Percentiles rank a stretch among this genome's conserved stretches.
Evolutionary conservation across 2,888 invertebrate species (phyloP).

Genomic region (Heteromurus nitidus): DNA sequence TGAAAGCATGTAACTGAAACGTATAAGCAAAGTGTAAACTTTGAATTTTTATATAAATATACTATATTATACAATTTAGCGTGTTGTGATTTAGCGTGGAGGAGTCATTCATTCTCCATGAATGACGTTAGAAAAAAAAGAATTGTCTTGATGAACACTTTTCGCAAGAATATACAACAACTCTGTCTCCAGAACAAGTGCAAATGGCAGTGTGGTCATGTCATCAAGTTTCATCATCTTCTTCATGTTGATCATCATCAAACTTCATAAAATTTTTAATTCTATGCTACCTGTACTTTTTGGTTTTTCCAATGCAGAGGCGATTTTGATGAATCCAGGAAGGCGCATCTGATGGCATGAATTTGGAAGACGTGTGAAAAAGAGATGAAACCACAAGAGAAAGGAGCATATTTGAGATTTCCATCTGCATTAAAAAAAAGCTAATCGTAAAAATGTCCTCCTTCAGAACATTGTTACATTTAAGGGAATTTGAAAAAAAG

Average conservation of each 20-base stretch:
- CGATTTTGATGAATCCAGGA: slow-evolving; percentile 72
- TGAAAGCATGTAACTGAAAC: slow-evolving; percentile 14
- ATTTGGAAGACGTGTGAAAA: slow-evolving; percentile 57
- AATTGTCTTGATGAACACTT: too few relatives aligned
- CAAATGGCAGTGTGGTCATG: background rate
- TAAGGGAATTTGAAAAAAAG: slow-evolving; percentile 35
- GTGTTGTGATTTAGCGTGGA: slow-evolving; percentile 29
- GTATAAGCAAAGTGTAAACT: background rate
- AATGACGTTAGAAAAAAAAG: background rate
- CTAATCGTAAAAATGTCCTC: slow-evolving; percentile 29
- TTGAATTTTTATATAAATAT: slow-evolving; percentile 12
- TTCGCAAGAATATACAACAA: too few relatives aligned
- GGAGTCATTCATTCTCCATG: slow-evolving; percentile 12
- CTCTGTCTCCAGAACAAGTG: too few relatives aligned
- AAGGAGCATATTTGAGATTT: slow-evolving; percentile 64
- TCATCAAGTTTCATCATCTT: background rate
- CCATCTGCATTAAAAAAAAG: slow-evolving; percentile 43
- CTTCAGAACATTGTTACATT: slow-evolving; percentile 23
- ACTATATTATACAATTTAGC: too few relatives aligned
- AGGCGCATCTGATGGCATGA: slow-evolving; percentile 63
- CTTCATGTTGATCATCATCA: slow-evolving; percentile 8
- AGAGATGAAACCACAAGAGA: slow-evolving; percentile 45
- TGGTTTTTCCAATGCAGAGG: slow-evolving; percentile 72
- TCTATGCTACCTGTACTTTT: slow-evolving; percentile 59
- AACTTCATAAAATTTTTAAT: slow-evolving; percentile 34